Base-by-base conservation (phyloP, 1,140 invertebrate genomes). In the Ooceraea biroi region DNA sequence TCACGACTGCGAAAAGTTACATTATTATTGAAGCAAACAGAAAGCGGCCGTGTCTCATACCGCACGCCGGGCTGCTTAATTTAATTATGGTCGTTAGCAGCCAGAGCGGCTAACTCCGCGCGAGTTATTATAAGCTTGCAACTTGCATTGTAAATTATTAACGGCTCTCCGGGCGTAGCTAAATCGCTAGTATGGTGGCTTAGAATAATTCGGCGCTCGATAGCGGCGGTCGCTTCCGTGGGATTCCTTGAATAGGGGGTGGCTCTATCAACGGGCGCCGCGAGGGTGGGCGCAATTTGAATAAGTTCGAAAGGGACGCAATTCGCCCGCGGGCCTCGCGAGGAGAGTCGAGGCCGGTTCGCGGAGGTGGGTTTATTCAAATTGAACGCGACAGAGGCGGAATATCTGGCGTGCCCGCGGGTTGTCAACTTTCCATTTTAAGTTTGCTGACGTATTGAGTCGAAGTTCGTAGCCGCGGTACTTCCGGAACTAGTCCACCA, bases 371-470 rank as follows among this genome's bases (percentile, higher is more conserved):
- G 78, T 87, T 83, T 89, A 92, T 91, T 92, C 88, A 91, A 92
- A 91, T 91, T 90, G 90, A 92, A 92, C 89, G 89, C 90, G 90
- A 92, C 88, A 89, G 85, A 73, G 85, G 87, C 88, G 85, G 85
- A 90, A 87, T 86, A 89, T 91, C 90, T 90, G 86, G 76, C 48
- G 61, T 85, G 78, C 73, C 84, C 90, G 89, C 88, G 86, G 88
- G 82, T 92, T 91, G 90, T 91, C 91, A 91, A 91, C 90, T 91
- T 90, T 91, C 88, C 89, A 90, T 89, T 91, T 91, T 91, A 88
- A 90, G 83, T 89, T 92, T 80, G 83, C 30, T 85, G 84, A 91
- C 84, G 87, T 88, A 91, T 88, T 85, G 83, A 88, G 58, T 83
- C 66, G 83, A 78, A 88, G 48, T 82, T 78, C 30, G 36, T 17